phyloP scores from a whole-genome alignment of 2,888 invertebrate species.

The Ditula angustiorana region DNA sequence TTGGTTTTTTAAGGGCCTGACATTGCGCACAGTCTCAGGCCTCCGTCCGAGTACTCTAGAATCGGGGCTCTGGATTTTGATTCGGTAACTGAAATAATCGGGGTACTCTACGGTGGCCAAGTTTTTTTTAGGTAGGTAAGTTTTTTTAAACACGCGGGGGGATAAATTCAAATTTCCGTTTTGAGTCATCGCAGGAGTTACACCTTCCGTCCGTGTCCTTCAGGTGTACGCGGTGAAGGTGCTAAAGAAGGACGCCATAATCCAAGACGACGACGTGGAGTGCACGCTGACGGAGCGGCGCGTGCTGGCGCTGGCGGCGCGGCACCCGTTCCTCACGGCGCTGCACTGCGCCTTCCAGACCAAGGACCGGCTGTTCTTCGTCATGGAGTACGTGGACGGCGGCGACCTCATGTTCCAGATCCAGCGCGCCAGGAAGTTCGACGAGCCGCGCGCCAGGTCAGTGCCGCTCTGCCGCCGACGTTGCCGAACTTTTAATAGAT shows the following conservation, averaged over 20 bases:
- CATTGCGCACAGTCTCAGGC: too few relatives aligned
- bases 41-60: too few relatives aligned
- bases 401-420: conserved; percentile 99
- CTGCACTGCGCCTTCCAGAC: conserved; percentile 99
- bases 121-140: too few relatives aligned
- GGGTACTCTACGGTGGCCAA: too few relatives aligned
- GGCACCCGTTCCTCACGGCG: conserved; percentile 98
- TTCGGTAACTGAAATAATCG: too few relatives aligned
- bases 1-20: too few relatives aligned
- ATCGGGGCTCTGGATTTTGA: too few relatives aligned
- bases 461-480: too few relatives aligned
- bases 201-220: neutral
- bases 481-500: too few relatives aligned
- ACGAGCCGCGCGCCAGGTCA: conserved; percentile 96
- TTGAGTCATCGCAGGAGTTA: neutral
- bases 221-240: conserved; percentile 94
- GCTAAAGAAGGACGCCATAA: conserved; percentile 98
- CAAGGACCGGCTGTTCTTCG: conserved; percentile 97
- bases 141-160: too few relatives aligned
- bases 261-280: conserved; percentile 99
- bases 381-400: conserved; percentile 99
- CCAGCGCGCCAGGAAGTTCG: conserved; percentile 98
- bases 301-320: conserved; percentile 98
- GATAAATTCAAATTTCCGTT: too few relatives aligned
- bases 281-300: conserved; percentile 99